Evolutionary conservation across 2,113 vertebrate genomes (phyloP).

Genomic region (Hemibagrus wyckioides): DNA sequence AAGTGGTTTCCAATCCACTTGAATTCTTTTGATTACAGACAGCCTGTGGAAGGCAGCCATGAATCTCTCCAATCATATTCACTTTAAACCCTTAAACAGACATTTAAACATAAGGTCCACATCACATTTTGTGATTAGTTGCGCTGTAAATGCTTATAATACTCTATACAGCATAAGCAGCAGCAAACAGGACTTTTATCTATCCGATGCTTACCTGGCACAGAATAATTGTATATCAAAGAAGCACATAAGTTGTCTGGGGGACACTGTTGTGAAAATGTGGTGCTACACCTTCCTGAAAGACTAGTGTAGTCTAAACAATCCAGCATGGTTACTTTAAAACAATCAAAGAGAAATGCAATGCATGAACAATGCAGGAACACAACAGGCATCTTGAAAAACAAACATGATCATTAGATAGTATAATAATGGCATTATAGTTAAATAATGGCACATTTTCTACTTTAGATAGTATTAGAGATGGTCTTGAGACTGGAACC

Average conservation of each 20-base stretch:
- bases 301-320: neutral
- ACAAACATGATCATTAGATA: neutral
- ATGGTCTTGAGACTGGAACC: neutral
- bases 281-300: neutral
- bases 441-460: neutral
- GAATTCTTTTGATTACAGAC: neutral
- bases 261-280: neutral
- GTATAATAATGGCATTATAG: too few species aligned
- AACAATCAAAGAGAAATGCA: neutral
- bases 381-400: neutral
- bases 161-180: too few species aligned
- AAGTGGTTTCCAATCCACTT: neutral
- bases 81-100: neutral
- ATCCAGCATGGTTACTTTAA: constrained; percentile 1
- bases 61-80: neutral
- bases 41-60: neutral
- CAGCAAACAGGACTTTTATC: neutral
- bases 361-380: neutral
- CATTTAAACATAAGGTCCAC: neutral
- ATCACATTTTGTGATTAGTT: neutral
- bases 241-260: neutral
- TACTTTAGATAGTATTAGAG: neutral
- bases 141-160: neutral
- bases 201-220: neutral
- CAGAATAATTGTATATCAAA: neutral